These are phyloP conservation scores for Haemorhous mexicanus DNA, from an alignment of 2,113 vertebrate species.

Conservation along the genomic window DNA sequence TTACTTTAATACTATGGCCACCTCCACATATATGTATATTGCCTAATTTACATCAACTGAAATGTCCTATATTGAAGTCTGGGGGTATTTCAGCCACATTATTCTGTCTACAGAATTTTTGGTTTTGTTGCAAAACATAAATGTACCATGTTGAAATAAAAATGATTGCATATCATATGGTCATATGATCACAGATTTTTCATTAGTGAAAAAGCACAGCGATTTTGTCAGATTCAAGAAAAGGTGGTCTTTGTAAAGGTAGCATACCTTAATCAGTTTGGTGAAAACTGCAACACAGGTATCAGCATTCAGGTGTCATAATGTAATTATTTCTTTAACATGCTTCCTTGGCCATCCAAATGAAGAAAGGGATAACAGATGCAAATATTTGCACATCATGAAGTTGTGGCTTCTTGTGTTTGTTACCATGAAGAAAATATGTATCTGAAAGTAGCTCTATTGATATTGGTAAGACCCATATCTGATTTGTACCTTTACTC, in stretches of 20 bases:
- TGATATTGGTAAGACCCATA: not conserved
- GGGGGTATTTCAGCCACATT: not conserved
- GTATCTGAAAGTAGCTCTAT: not conserved
- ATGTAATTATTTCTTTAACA: not conserved
- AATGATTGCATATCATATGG: not conserved
- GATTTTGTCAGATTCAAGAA: not conserved
- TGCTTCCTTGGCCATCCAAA: not conserved
- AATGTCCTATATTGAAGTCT: not conserved
- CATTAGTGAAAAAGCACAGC: not conserved
- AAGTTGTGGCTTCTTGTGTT: not conserved
- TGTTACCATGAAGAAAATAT: not conserved
- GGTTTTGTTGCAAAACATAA: not conserved
- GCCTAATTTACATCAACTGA: not conserved
- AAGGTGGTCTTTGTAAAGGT: not conserved
- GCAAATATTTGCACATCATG: not conserved
- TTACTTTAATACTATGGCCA: not conserved
- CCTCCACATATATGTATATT: not conserved
- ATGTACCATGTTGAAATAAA: not conserved
- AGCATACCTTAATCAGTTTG: not conserved
- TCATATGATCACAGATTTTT: not conserved
- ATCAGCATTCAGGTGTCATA: not conserved
- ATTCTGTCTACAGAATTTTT: not conserved
- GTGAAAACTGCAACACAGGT: not conserved
- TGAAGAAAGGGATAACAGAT: not conserved
- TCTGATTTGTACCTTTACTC: not conserved